phyloP scores from a whole-genome alignment of 2,888 invertebrate genomes.

The Incurvaria masculella region DNA sequence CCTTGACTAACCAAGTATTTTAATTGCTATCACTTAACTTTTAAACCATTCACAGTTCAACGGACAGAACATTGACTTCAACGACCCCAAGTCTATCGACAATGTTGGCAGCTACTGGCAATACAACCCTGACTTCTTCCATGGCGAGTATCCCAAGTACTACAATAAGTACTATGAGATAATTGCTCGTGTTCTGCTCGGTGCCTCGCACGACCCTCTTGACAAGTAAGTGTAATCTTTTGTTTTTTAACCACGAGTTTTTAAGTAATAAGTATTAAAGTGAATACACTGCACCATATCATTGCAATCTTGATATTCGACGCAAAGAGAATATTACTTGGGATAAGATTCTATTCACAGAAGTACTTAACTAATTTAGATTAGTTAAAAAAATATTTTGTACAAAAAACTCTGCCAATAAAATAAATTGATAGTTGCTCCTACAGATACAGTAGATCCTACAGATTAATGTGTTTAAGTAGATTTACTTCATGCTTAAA shows the following conservation, averaged over 20 bases:
- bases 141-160: slow-evolving; percentile 27
- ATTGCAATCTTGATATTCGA: neutral
- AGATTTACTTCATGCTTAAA: no score
- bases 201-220: slow-evolving; percentile 26
- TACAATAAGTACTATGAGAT: slow-evolving; percentile 57
- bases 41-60: no score
- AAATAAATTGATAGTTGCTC: no score
- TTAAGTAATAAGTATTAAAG: neutral
- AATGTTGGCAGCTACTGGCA: slow-evolving; percentile 56
- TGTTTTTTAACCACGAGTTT: neutral
- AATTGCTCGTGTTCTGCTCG: slow-evolving; percentile 45
- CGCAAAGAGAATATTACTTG: neutral
- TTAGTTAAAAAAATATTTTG: no score
- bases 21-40: no score
- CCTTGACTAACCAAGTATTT: no score
- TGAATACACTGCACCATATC: neutral
- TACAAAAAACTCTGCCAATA: no score
- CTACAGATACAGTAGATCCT: no score
- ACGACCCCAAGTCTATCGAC: slow-evolving; percentile 45
- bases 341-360: no score
- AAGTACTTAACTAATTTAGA: no score
- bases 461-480: no score
- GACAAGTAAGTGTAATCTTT: slow-evolving; percentile 29
- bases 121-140: slow-evolving; percentile 49
- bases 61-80: slow-evolving; percentile 26